Base-by-base conservation (phyloP, 1,140 invertebrate genomes). In the Microplitis mediator region DNA sequence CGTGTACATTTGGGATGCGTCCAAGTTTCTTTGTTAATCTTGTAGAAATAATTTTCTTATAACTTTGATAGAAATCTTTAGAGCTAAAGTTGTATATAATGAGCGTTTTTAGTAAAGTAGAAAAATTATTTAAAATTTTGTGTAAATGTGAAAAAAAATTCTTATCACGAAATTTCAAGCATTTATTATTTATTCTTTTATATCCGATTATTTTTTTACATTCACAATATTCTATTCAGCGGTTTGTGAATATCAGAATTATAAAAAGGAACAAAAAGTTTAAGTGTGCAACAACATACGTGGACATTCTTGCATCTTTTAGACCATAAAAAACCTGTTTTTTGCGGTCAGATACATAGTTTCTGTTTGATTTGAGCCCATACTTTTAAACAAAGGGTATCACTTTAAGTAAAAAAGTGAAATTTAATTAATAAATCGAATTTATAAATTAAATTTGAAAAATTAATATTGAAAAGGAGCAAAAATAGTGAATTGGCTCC, bases 291-390 rank as follows among this genome's bases (percentile, higher is more conserved):
- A 16, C 16, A 58, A 58, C 23, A 58, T 58, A 16, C 56, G 56
- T 58, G 14, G 31, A 58, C 56, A 58, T 58, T 58, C 56, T 58
- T 58, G 56, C 23, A 23, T 16, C 9, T 58, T 9, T 6, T 9
- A 58, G 39, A 54, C 16, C 16, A 58, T 58, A 58, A 58, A 54
- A 58, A 58, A 58, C 56, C 56, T 58, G 56, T 58, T 58, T 23
- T 58, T 16, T 9, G 23, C 16, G 16, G 56, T 54, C 16, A 16
- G 16, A 58, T 58, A 58, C 39, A 11, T 54, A 54, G 52, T 54
- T 11, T 58, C 5, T 16, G 56, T 58, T 58, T 45, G 6, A 58
- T 58, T 23, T 9, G 16, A 23, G n/a, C 52, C 3, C 52, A 14
- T 54, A 54, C 3, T 16, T 54, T 54, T 14, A 54, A 54, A 14